A percentile compares a stretch with the other conserved stretches of the same genome.
Conservation (phyloP, 2,888 invertebrate genomes). For the Allophyes oxyacanthae region DNA sequence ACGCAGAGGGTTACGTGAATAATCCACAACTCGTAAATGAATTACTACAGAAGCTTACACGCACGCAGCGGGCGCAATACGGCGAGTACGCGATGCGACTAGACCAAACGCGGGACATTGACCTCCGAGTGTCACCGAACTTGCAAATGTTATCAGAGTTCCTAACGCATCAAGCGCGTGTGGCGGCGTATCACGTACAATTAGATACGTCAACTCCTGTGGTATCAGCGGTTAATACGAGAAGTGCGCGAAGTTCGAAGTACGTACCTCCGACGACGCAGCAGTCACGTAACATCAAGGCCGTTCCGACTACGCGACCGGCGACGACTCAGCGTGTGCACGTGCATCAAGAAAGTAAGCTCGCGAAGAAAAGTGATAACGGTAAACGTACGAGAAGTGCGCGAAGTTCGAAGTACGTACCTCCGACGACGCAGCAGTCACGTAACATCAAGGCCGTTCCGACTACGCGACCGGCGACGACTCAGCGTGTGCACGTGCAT, state of each 20-base stretch:
- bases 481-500: background rate
- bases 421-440: background rate
- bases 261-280: background rate
- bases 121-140: background rate
- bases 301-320: too few relatives aligned
- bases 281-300: too few relatives aligned
- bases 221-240: background rate
- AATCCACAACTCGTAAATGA: slow-evolving; percentile 2
- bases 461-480: too few relatives aligned
- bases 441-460: too few relatives aligned
- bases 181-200: background rate
- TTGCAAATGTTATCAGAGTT: slow-evolving; percentile 1
- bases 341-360: background rate
- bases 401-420: background rate
- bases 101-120: background rate
- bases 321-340: background rate
- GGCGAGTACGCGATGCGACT: slow-evolving; percentile 1
- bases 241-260: background rate
- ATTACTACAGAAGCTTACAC: background rate
- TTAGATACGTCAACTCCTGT: background rate
- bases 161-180: background rate
- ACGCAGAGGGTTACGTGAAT: background rate
- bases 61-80: slow-evolving; percentile 3
- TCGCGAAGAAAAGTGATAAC: background rate
- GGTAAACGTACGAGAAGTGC: too few relatives aligned